phyloP scores from a whole-genome alignment of 1,140 invertebrate species.

The Drosophila yakuba region DNA sequence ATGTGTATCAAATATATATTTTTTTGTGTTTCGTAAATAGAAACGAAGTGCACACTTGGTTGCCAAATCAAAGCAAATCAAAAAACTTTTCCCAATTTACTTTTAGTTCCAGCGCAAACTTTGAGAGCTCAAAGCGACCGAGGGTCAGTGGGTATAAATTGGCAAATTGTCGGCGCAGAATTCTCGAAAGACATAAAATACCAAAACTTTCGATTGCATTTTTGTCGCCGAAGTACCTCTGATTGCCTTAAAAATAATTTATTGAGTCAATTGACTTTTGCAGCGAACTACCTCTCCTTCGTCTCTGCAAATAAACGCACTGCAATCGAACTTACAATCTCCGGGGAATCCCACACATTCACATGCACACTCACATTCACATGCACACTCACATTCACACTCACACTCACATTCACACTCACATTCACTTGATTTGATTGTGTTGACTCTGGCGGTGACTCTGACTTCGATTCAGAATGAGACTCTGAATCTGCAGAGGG shows the following conservation, averaged over 20 bases:
- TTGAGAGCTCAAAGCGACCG: conserved; percentile 6
- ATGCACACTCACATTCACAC: conserved; percentile 8
- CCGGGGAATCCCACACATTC: conserved; percentile 20
- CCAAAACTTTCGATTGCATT: conserved; percentile 60
- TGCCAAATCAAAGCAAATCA: background rate
- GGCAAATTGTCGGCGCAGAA: conserved; percentile 31
- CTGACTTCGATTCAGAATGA: too few species aligned
- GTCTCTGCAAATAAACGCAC: conserved; percentile 77
- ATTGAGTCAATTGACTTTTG: conserved; percentile 82
- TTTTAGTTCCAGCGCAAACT: background rate
- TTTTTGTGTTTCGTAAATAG: background rate
- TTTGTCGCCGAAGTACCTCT: conserved; percentile 70
- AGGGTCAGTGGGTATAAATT: conserved; percentile 20
- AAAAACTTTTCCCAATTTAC: background rate
- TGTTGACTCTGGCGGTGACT: conserved; percentile 51
- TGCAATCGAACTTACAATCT: conserved; percentile 75
- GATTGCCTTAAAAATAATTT: conserved; percentile 84
- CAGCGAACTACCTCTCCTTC: conserved; percentile 25
- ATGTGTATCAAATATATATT: background rate
- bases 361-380: too few species aligned
- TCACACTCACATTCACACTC: background rate
- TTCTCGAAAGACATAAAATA: conserved; percentile 39
- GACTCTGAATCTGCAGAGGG: conserved; percentile 10
- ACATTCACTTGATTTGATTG: conserved; percentile 48
- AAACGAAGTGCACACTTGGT: too few species aligned